These are phyloP conservation scores for Brachynemurus nebulosus DNA, from an alignment of 2,888 invertebrate species.

Conservation along the genomic window DNA sequence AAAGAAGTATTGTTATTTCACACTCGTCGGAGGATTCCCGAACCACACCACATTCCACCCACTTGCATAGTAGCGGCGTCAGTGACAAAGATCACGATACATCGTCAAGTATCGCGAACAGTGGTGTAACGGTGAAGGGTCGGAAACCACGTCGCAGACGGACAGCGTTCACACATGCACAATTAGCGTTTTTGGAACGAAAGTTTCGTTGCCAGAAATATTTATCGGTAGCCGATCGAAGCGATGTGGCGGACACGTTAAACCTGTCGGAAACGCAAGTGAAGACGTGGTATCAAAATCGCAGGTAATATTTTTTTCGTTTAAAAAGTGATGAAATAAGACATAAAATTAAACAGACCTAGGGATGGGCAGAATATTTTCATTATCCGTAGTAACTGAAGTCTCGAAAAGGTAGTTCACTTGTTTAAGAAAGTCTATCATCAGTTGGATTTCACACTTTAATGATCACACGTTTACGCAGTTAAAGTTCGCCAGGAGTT, in stretches of 20 bases:
- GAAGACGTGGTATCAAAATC: constrained; percentile 90
- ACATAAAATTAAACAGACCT: too few species aligned
- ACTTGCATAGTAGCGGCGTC: not conserved
- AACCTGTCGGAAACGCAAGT: constrained; percentile 88
- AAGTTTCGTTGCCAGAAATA: constrained; percentile 92
- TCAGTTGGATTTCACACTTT: too few species aligned
- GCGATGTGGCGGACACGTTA: constrained; percentile 82
- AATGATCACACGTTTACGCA: too few species aligned
- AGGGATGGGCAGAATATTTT: too few species aligned
- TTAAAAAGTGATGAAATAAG: too few species aligned
- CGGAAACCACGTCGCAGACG: constrained; percentile 72
- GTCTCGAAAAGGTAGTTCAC: too few species aligned
- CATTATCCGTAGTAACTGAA: too few species aligned
- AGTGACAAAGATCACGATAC: not conserved
- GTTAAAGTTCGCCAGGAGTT: too few species aligned
- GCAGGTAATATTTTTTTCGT: constrained; percentile 42
- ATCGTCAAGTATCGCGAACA: constrained; percentile 19
- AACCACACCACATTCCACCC: not conserved
- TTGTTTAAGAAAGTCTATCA: too few species aligned
- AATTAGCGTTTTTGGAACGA: constrained; percentile 79
- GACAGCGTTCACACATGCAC: constrained; percentile 89
- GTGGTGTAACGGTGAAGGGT: constrained; percentile 36
- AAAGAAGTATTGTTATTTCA: too few species aligned
- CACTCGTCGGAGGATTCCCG: not conserved
- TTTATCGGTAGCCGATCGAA: constrained; percentile 82